A percentile compares a stretch with the other conserved stretches of the same genome.
phyloP scores from a whole-genome alignment of 1,140 invertebrate genomes.

The Trichonephila clavata region DNA sequence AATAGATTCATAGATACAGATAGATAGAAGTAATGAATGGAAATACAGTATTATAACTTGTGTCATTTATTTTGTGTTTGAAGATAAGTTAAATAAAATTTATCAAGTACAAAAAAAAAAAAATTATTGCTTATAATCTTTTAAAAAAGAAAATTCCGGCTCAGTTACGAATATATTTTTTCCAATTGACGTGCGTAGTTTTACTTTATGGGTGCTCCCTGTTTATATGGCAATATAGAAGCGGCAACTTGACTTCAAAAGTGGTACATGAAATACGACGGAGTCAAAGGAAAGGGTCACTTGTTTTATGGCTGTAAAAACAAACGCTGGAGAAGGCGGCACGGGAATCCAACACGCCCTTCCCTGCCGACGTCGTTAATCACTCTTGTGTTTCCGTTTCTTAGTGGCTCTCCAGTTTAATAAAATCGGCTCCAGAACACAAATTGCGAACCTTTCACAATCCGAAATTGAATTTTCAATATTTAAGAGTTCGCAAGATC shows the following conservation, averaged over 20 bases:
- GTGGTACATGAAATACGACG: slow-evolving; percentile 66
- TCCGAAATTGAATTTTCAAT: background rate
- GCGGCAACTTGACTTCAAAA: slow-evolving; percentile 64
- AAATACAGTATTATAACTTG: too few relatives aligned
- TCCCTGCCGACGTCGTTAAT: slow-evolving; percentile 55
- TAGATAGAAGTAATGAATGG: too few relatives aligned
- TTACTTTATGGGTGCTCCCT: slow-evolving; percentile 15
- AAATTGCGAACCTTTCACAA: background rate
- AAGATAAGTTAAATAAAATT: too few relatives aligned
- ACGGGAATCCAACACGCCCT: slow-evolving; percentile 4
- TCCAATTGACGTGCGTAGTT: background rate
- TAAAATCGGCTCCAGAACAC: background rate
- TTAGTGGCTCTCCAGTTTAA: background rate
- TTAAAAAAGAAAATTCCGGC: too few relatives aligned
- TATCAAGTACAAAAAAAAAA: too few relatives aligned
- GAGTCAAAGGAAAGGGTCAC: slow-evolving; percentile 73
- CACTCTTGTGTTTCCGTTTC: slow-evolving; percentile 56
- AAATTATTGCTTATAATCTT: too few relatives aligned
- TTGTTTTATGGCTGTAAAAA: slow-evolving; percentile 76
- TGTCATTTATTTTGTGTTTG: too few relatives aligned
- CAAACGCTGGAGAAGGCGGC: slow-evolving; percentile 53
- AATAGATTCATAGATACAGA: too few relatives aligned
- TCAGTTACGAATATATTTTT: too few relatives aligned
- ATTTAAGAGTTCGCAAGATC: too few relatives aligned
- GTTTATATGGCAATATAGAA: background rate